Percentiles rank a stretch among this genome's conserved stretches.
phyloP scores from a whole-genome alignment of 2,797 vertebrate species.

The Mormyrops attenuatus region DNA sequence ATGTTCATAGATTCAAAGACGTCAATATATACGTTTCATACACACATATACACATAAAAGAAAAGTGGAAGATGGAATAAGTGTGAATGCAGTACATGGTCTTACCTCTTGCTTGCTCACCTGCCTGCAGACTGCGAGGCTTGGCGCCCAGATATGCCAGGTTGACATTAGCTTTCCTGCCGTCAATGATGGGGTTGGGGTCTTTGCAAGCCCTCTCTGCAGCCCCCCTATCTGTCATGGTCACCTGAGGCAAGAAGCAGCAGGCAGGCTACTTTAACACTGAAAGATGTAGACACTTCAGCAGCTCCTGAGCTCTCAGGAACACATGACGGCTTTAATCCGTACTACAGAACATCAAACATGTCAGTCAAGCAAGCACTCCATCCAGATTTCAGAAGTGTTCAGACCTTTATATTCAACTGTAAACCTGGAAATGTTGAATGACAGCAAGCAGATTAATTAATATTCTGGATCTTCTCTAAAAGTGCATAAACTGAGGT shows the following conservation, averaged over 20 bases:
- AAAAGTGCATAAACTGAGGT: background rate
- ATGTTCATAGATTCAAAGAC: background rate
- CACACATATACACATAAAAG: background rate
- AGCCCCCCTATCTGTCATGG: constrained; percentile 82
- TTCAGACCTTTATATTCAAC: background rate
- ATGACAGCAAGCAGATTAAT: background rate
- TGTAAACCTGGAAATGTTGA: background rate
- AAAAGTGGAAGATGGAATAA: background rate
- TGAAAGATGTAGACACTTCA: constrained; percentile 17
- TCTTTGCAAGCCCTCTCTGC: constrained; percentile 92
- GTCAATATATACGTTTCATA: background rate
- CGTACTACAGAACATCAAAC: background rate
- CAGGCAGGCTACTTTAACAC: constrained; percentile 12
- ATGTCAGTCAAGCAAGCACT: background rate
- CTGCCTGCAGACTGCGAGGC: constrained; percentile 80
- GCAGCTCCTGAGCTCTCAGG: background rate
- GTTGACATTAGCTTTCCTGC: constrained; percentile 94
- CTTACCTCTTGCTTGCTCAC: constrained; percentile 57
- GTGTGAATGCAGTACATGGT: background rate
- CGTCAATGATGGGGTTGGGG: constrained; percentile 91
- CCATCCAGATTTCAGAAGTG: background rate
- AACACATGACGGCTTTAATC: background rate
- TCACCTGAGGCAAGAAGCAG: constrained; percentile 70
- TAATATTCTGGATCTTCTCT: background rate
- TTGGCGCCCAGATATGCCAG: constrained; percentile 92